Percentiles rank a stretch among this genome's conserved stretches.
These are phyloP conservation scores for Lasioglossum zephyrum DNA, from an alignment of 2,888 invertebrate species.

Conservation along the genomic window DNA sequence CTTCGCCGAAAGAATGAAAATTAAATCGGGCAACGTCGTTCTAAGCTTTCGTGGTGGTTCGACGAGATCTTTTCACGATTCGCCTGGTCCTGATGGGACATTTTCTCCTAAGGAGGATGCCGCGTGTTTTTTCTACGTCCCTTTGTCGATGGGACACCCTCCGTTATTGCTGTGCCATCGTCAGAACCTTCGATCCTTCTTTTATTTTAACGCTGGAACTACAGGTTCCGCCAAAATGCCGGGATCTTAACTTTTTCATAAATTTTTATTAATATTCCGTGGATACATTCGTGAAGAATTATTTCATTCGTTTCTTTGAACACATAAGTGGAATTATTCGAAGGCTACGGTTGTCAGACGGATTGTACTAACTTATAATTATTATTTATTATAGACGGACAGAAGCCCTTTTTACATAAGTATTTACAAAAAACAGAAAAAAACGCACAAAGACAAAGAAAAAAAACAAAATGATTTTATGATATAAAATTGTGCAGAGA, in stretches of 20 bases:
- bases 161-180: not conserved
- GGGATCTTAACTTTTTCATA: not conserved
- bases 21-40: conserved; percentile 4
- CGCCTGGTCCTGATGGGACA: not conserved
- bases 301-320: too few relatives aligned
- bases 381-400: too few relatives aligned
- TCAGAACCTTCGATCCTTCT: not conserved
- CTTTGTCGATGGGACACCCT: not conserved
- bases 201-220: not conserved
- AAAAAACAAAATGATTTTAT: too few relatives aligned
- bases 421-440: too few relatives aligned
- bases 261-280: not conserved
- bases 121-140: not conserved
- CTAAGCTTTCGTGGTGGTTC: not conserved
- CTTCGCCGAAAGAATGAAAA: not conserved
- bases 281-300: too few relatives aligned
- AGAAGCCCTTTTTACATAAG: too few relatives aligned
- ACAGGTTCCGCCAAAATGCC: not conserved
- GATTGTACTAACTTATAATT: too few relatives aligned
- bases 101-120: not conserved
- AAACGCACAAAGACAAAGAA: too few relatives aligned
- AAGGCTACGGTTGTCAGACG: too few relatives aligned
- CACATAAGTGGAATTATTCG: too few relatives aligned
- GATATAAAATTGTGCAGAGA: too few relatives aligned
- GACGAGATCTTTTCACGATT: not conserved